Percentiles rank a stretch among this genome's conserved stretches.
Conservation (phyloP, 2,113 vertebrate species). For the Gopherus evgoodei region DNA sequence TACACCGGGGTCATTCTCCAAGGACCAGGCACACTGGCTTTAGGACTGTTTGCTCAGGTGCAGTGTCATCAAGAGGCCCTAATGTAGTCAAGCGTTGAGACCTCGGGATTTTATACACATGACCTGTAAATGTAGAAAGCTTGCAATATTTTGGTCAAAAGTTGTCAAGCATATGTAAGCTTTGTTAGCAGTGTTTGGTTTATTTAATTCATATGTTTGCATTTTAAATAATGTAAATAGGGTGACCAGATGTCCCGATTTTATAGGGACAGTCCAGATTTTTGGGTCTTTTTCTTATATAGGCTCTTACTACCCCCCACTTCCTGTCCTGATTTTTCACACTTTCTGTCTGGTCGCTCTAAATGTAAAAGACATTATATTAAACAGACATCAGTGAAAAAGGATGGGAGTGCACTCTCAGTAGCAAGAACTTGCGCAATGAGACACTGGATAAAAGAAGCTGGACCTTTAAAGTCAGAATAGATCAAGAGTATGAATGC, state of each 20-base stretch:
- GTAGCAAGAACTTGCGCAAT: constrained; percentile 62
- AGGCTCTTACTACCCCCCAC: no score
- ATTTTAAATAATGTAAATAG: constrained; percentile 65
- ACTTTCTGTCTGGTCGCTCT: no score
- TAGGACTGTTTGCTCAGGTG: background rate
- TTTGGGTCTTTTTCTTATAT: no score
- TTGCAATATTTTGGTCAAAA: constrained; percentile 18
- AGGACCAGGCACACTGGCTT: background rate
- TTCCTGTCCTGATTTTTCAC: no score
- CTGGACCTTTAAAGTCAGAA: constrained; percentile 70
- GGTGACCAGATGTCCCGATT: no score
- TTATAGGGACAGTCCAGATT: no score
- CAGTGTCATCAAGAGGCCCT: background rate
- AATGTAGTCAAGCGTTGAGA: background rate
- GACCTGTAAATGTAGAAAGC: background rate
- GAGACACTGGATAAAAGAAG: constrained; percentile 57
- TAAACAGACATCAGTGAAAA: constrained; percentile 68
- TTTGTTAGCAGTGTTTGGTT: constrained; percentile 56
- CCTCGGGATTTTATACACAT: background rate
- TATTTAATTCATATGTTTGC: constrained; percentile 69
- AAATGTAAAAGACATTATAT: constrained; percentile 63
- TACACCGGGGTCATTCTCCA: background rate
- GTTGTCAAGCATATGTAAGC: background rate
- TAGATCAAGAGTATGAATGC: constrained; percentile 70
- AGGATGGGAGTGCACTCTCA: constrained; percentile 63